These are phyloP conservation scores for Lutjanus campechanus DNA, from an alignment of 2,797 vertebrate genomes.

Conservation along the genomic window DNA sequence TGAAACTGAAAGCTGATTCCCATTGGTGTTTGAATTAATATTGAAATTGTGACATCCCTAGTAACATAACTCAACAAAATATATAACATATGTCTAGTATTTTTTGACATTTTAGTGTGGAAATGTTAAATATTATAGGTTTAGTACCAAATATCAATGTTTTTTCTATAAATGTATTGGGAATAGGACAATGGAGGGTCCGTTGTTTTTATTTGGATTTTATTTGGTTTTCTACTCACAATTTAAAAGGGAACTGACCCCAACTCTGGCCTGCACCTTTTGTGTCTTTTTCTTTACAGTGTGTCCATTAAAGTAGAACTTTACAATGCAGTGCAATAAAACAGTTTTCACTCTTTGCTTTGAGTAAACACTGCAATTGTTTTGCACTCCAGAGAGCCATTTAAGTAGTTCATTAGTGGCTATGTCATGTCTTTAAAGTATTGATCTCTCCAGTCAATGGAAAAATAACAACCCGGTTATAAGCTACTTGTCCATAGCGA, in stretches of 20 bases:
- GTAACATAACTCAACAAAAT: too few relatives aligned
- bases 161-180: neutral
- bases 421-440: constrained; percentile 95
- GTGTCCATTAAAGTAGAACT: constrained; percentile 44
- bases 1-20: too few relatives aligned
- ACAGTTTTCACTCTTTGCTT: constrained; percentile 69
- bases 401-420: constrained; percentile 89
- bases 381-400: constrained; percentile 84
- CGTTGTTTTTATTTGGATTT: neutral
- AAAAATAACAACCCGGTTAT: constrained; percentile 99
- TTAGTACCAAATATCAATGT: neutral
- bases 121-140: too few relatives aligned
- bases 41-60: too few relatives aligned
- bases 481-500: constrained; percentile 97
- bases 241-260: constrained; percentile 14
- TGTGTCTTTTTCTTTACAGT: constrained; percentile 36
- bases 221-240: constrained; percentile 7
- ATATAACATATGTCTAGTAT: too few relatives aligned
- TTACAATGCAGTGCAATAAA: constrained; percentile 60
- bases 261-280: constrained; percentile 6
- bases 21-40: too few relatives aligned
- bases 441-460: constrained; percentile 96
- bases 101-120: too few relatives aligned
- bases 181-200: neutral
- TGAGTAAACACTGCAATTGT: constrained; percentile 81